Conservation (phyloP, 2,797 vertebrate genomes). For the Arctocebus calabarensis region DNA sequence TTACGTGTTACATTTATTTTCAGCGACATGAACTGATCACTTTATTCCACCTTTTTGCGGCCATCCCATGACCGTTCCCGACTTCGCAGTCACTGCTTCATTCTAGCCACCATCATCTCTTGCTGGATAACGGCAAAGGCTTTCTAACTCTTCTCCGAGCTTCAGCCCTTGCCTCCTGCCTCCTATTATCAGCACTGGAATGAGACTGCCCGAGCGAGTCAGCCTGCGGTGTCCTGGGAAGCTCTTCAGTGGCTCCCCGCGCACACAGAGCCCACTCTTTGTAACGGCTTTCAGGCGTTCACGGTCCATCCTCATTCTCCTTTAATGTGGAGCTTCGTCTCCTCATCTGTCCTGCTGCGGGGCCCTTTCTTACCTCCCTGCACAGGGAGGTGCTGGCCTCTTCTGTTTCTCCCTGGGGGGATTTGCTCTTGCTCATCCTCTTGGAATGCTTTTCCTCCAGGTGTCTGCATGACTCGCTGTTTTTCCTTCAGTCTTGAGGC, state of each 20-base stretch:
- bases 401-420: neutral
- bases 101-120: neutral
- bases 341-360: neutral
- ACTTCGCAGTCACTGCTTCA: neutral
- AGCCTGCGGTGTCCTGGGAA: neutral
- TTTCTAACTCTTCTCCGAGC: neutral
- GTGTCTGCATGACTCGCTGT: neutral
- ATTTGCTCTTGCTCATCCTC: neutral
- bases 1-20: neutral
- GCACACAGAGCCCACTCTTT: neutral
- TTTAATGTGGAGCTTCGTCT: neutral
- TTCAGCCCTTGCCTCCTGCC: neutral
- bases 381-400: neutral
- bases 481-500: slow-evolving; percentile 4
- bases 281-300: neutral
- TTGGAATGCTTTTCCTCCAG: neutral
- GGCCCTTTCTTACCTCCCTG: neutral
- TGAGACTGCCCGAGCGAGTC: neutral
- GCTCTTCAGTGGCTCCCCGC: neutral
- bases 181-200: neutral
- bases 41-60: neutral
- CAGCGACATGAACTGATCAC: neutral
- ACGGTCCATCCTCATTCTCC: neutral
- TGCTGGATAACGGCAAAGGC: neutral
- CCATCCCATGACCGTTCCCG: neutral